Conservation (phyloP, 2,888 invertebrate species). For the Auanema freiburgensis region DNA sequence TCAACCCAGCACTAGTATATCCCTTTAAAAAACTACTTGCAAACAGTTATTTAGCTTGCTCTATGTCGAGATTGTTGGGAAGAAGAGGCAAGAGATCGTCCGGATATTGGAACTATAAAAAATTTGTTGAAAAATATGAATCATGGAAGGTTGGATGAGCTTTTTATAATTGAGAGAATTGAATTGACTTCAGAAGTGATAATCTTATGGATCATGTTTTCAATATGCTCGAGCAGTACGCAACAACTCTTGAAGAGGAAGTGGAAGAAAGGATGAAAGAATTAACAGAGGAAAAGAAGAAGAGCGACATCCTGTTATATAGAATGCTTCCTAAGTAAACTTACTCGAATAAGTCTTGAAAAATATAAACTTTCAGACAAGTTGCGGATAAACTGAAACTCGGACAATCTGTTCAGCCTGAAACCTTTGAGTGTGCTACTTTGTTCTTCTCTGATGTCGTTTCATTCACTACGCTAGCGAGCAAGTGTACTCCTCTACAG, state of each 20-base stretch:
- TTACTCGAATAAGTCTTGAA: background rate
- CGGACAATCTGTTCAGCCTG: constrained; percentile 56
- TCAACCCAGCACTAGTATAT: constrained; percentile 49
- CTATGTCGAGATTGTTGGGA: constrained; percentile 60
- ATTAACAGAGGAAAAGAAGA: constrained; percentile 55
- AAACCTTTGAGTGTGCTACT: constrained; percentile 52
- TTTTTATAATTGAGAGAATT: constrained; percentile 11
- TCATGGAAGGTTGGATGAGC: constrained; percentile 42
- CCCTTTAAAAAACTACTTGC: background rate
- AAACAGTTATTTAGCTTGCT: constrained; percentile 50
- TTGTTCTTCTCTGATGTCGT: constrained; percentile 61
- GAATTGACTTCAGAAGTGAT: constrained; percentile 37
- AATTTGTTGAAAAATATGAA: constrained; percentile 55
- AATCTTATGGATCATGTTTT: constrained; percentile 63
- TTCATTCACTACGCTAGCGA: constrained; percentile 51
- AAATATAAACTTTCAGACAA: constrained; percentile 42
- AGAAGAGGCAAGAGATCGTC: constrained; percentile 52
- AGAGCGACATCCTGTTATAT: constrained; percentile 52
- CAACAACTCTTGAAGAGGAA: constrained; percentile 48
- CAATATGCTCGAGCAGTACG: constrained; percentile 54
- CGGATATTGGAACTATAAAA: constrained; percentile 48
- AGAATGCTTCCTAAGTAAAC: constrained; percentile 55
- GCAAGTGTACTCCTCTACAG: constrained; percentile 55
- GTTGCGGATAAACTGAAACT: constrained; percentile 59
- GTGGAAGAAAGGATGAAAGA: constrained; percentile 55